phyloP scores from a whole-genome alignment of 2,113 vertebrate genomes.

The Apteryx owenii region DNA sequence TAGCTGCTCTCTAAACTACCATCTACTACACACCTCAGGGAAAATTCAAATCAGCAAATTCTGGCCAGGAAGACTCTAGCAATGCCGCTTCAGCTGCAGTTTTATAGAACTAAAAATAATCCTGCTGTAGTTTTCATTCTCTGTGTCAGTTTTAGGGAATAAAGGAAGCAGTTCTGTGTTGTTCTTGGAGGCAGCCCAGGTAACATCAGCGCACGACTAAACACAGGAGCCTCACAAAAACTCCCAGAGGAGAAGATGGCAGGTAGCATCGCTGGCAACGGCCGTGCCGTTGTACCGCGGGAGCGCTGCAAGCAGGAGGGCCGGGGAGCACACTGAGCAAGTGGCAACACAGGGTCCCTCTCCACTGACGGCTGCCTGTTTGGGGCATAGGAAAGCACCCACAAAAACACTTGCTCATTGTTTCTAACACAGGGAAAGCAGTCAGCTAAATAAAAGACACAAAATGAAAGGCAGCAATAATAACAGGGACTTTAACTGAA shows the following conservation, averaged over 20 bases:
- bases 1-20: neutral
- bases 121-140: conserved; percentile 49
- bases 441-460: neutral
- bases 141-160: conserved; percentile 50
- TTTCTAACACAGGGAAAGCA: neutral
- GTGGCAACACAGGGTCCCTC: neutral
- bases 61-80: neutral
- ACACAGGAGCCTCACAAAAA: neutral
- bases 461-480: neutral
- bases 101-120: conserved; percentile 65
- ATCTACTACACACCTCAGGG: neutral
- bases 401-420: neutral
- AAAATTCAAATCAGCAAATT: conserved; percentile 8
- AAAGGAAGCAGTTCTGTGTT: conserved; percentile 35
- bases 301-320: neutral
- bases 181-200: conserved; percentile 61
- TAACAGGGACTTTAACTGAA: neutral
- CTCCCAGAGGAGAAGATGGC: conserved; percentile 47
- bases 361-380: neutral
- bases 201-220: conserved; percentile 56
- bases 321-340: neutral
- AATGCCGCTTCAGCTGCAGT: conserved; percentile 28
- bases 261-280: neutral
- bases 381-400: neutral
- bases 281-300: neutral